Conservation (phyloP, 2,888 invertebrate genomes). For the Erannis defoliaria region DNA sequence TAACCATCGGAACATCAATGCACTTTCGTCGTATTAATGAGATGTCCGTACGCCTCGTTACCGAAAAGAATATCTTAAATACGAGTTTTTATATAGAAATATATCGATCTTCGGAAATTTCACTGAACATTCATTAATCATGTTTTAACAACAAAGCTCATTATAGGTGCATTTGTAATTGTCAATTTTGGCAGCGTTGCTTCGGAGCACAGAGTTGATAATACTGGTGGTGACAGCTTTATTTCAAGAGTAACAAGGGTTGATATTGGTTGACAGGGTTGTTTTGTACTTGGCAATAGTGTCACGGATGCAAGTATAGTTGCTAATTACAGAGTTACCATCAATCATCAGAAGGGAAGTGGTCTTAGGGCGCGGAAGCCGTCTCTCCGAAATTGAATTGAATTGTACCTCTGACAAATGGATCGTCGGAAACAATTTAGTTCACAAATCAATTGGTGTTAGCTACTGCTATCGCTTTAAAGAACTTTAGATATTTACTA, state of each 20-base stretch:
- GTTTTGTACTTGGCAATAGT: conserved; percentile 49
- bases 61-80: conserved; percentile 43
- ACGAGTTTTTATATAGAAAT: conserved; percentile 41
- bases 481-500: background rate
- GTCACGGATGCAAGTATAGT: conserved; percentile 63
- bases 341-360: conserved; percentile 68
- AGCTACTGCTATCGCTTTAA: background rate
- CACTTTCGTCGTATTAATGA: conserved; percentile 42
- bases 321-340: conserved; percentile 77
- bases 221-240: conserved; percentile 53
- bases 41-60: conserved; percentile 41
- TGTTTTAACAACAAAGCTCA: conserved; percentile 74
- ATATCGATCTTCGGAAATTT: conserved; percentile 58
- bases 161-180: conserved; percentile 82
- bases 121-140: conserved; percentile 73
- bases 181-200: conserved; percentile 73
- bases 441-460: conserved; percentile 35
- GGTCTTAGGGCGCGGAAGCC: conserved; percentile 38
- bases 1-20: conserved; percentile 35
- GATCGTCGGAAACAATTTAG: conserved; percentile 37
- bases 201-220: conserved; percentile 48
- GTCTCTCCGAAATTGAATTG: conserved; percentile 44
- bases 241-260: conserved; percentile 54
- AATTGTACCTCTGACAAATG: conserved; percentile 43
- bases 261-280: conserved; percentile 53